Evolutionary conservation across 2,113 vertebrate genomes (phyloP), one percentile per base, ranked within the genome.

Genomic region (Australoheros scitulus): DNA sequence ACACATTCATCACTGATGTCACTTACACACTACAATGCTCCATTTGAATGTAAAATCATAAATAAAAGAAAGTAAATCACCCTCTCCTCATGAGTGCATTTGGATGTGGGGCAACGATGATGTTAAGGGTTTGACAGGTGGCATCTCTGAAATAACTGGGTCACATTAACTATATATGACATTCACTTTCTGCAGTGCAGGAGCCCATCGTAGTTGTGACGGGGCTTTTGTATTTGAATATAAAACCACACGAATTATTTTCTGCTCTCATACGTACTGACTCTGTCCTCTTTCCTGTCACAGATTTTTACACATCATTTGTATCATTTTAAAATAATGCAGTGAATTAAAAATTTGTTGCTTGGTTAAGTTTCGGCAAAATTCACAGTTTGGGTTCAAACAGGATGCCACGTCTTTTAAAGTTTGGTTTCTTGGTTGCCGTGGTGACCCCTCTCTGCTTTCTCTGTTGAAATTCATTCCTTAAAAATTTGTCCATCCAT

Each of bases 101-200:
- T 32, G 41, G 11, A 17, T 20, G 11, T 13, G 5, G 1, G 41
- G 4, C 55, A 17, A 76, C 26, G 52, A 0, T 50, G 82, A 59
- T n/a, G 58, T 26, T 75, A 79, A 70, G 7, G 29, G 68, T 74
- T 84, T 85, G 70, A 76, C 52, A 76, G 63, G 36, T 75, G 61
- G 52, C 52, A 50, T 76, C 77, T 72, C 65, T 72, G 65, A 32
- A 52, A 32, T 50, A 89, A 87, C 41, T 90, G 81, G 87, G 88
- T 90, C 86, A 87, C 77, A 87, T 87, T 87, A 84, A 92, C 59
- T 81, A 88, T 90, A 80, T 52, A 88, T 89, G 70, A 85, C 20
- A 32, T 26, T 77, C 3, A 29, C 77, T 88, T 74, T 87, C 76
- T 63, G 14, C 57, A 32, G 32, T 36, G 38, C 78, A 61, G 77